Base-by-base conservation (phyloP, 1,140 invertebrate genomes). In the Helicoverpa armigera region DNA sequence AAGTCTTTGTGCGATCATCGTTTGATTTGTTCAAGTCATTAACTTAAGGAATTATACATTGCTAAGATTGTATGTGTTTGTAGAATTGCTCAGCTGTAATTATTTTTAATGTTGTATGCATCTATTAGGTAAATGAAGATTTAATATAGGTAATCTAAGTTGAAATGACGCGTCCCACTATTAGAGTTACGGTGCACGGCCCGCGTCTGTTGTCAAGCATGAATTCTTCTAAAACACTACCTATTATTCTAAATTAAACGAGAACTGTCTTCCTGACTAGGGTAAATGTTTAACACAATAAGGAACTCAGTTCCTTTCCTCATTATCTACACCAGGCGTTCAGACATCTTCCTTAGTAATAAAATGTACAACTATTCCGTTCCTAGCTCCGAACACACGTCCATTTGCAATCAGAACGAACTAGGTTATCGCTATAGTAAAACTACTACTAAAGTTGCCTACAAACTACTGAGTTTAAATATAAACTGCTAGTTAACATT, bases 401-500 rank as follows among this genome's bases (percentile, higher is more conserved):
- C n/a, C 50, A 51, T 23, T 29, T 11, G n/a, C 69, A 72, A 72
- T 72, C 50, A 72, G 54, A 12, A 53, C 69, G 69, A 72, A 54
- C 18, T 72, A 31, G 69, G 69, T 72, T 72, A 72, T 72, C 50
- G 69, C 13, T 29, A 53, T 51, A 10, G n/a, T 53, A 31, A 5
- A 70, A 51, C 48, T 48, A 48, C 43, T 12, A 61, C 23, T 13
- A 61, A 61, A 23, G n/a, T 72, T 31, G 35, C 23, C 16, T 29
- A 53, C 69, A 29, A 13, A 72, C 53, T 54, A 72, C 53, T 72
- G 54, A 69, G 50, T 72, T 43, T 72, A 72, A 72, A 72, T 72
- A 72, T 72, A 72, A 53, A 53, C 50, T 53, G 3, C 65, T 43
- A 72, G 69, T 72, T 72, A 54, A 72, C 69, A 72, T 72, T 54